A percentile compares a stretch with the other conserved stretches of the same genome.
phyloP scores from a whole-genome alignment of 1,140 invertebrate genomes.

The Sitobion miscanthi region DNA sequence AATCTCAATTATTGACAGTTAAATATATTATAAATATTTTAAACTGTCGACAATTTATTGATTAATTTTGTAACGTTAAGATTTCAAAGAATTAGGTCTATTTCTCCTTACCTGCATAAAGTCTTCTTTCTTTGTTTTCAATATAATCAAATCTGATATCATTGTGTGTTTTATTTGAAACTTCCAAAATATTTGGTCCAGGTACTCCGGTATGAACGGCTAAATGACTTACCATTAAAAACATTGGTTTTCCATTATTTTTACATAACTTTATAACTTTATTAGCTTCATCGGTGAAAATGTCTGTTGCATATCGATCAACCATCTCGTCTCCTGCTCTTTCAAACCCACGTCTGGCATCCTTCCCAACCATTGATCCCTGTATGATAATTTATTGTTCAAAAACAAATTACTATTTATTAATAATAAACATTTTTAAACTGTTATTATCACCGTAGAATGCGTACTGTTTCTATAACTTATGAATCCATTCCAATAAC shows the following conservation, averaged over 20 bases:
- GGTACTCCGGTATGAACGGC: constrained; percentile 76
- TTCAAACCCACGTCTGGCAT: constrained; percentile 59
- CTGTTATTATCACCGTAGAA: constrained; percentile 58
- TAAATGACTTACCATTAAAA: constrained; percentile 80
- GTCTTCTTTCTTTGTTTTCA: constrained; percentile 72
- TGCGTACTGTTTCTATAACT: constrained; percentile 71
- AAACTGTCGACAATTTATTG: background rate
- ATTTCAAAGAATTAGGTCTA: background rate
- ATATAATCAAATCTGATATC: constrained; percentile 79
- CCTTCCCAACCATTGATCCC: constrained; percentile 30
- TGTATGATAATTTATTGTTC: background rate
- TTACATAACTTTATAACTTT: constrained; percentile 67
- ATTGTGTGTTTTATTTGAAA: constrained; percentile 71
- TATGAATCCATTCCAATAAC: constrained; percentile 70
- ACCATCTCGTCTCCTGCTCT: constrained; percentile 60
- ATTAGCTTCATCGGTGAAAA: constrained; percentile 67
- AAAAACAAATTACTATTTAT: background rate
- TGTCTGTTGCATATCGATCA: constrained; percentile 67
- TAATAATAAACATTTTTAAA: background rate
- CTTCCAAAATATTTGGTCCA: constrained; percentile 75
- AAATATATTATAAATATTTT: background rate
- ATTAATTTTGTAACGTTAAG: background rate
- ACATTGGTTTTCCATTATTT: constrained; percentile 68
- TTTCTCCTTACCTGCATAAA: constrained; percentile 73
- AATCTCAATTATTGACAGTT: no score